These are phyloP conservation scores for Myopa tessellatipennis DNA, from an alignment of 2,888 invertebrate genomes.

Conservation along the genomic window DNA sequence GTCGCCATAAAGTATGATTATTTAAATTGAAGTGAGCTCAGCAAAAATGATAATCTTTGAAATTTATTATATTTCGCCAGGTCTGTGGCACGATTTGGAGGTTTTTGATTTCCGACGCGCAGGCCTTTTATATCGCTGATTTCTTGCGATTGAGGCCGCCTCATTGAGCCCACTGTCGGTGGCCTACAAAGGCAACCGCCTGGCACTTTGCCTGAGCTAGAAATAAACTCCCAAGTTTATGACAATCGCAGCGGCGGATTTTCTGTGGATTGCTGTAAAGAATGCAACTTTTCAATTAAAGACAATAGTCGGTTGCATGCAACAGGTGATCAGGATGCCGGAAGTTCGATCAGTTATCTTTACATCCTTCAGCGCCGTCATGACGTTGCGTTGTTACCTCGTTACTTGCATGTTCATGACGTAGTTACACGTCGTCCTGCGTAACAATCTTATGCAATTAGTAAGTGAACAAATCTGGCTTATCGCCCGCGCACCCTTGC, in stretches of 20 bases:
- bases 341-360: neutral
- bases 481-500: neutral
- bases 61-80: slow-evolving; percentile 26
- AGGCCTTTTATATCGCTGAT: neutral
- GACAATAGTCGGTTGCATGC: neutral
- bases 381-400: neutral
- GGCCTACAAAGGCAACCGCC: neutral
- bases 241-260: neutral
- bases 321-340: slow-evolving; percentile 6
- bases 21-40: slow-evolving; percentile 39
- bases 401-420: neutral
- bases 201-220: neutral
- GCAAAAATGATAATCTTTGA: slow-evolving; percentile 39
- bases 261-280: neutral
- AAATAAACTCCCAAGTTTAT: neutral
- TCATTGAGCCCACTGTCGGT: neutral
- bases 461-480: slow-evolving; percentile 4
- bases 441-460: neutral
- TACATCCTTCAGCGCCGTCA: neutral
- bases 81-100: slow-evolving; percentile 13
- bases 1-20: slow-evolving; percentile 37
- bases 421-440: slow-evolving; percentile 7
- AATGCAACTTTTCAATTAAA: neutral
- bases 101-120: slow-evolving; percentile 8
- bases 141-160: neutral